A percentile compares a stretch with the other conserved stretches of the same genome.
These are phyloP conservation scores for Drosophila grimshawi DNA, from an alignment of 1,140 invertebrate species.

Conservation along the genomic window DNA sequence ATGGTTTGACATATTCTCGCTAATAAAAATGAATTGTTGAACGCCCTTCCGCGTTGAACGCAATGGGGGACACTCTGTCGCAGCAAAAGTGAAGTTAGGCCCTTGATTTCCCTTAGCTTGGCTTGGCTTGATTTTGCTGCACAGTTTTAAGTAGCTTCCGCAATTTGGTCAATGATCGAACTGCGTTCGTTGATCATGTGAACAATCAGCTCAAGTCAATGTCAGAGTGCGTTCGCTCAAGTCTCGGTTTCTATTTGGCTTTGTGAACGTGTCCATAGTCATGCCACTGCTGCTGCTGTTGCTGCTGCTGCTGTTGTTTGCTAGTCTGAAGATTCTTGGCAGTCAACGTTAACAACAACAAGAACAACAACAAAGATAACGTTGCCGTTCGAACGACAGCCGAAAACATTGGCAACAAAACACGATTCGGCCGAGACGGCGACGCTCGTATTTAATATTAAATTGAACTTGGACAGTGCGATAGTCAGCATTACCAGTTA, in stretches of 20 bases:
- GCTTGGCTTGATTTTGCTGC: slow-evolving; percentile 13
- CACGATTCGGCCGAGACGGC: slow-evolving; percentile 40
- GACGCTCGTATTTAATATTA: slow-evolving; percentile 76
- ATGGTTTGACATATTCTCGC: slow-evolving; percentile 39
- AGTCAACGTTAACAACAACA: slow-evolving; percentile 4
- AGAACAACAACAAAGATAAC: slow-evolving; percentile 10
- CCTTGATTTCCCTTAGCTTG: slow-evolving; percentile 25
- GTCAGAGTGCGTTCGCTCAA: slow-evolving; percentile 44
- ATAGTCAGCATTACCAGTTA: slow-evolving; percentile 77
- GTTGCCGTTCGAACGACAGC: slow-evolving; percentile 19
- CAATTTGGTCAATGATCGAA: slow-evolving; percentile 51
- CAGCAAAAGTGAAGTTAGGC: neutral
- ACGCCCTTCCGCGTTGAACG: slow-evolving; percentile 28
- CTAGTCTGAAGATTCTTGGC: slow-evolving; percentile 68
- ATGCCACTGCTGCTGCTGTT: slow-evolving; percentile 33
- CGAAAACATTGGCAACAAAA: slow-evolving; percentile 56
- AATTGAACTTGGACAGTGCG: slow-evolving; percentile 77
- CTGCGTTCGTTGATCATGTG: slow-evolving; percentile 27
- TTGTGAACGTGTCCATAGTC: slow-evolving; percentile 71
- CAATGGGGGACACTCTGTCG: too few relatives aligned
- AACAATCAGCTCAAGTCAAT: slow-evolving; percentile 66
- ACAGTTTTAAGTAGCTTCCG: slow-evolving; percentile 38
- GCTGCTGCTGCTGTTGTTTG: slow-evolving; percentile 6
- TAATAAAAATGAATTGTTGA: slow-evolving; percentile 36
- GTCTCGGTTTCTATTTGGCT: slow-evolving; percentile 47